Percentiles rank a stretch among this genome's conserved stretches.
Conservation (phyloP, 2,888 invertebrate species). For the Laspeyria flexula region DNA sequence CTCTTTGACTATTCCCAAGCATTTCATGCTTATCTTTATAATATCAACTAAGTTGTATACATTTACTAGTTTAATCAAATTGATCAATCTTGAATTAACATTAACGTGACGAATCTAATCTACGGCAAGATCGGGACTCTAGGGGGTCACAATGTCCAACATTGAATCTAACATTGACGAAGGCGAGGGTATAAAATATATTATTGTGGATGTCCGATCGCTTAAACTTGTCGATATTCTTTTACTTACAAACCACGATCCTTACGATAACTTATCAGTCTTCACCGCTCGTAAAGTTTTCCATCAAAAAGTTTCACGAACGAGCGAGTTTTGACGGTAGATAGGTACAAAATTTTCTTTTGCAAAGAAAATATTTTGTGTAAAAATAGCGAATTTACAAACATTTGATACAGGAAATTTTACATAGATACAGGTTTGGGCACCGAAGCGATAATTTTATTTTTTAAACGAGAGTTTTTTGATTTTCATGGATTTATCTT, state of each 20-base stretch:
- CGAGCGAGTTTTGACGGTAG: conserved; percentile 77
- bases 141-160: conserved; percentile 76
- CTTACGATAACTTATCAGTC: conserved; percentile 83
- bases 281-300: conserved; percentile 82
- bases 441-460: conserved; percentile 77
- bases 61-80: conserved; percentile 75
- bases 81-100: conserved; percentile 77
- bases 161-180: conserved; percentile 80
- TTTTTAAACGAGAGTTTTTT: conserved; percentile 84
- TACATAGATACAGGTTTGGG: conserved; percentile 76
- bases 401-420: conserved; percentile 75
- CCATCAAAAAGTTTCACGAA: conserved; percentile 74
- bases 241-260: conserved; percentile 74
- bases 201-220: conserved; percentile 66
- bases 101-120: conserved; percentile 77
- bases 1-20: conserved; percentile 73
- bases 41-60: conserved; percentile 80
- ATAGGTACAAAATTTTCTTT: conserved; percentile 64
- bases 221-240: conserved; percentile 67
- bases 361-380: conserved; percentile 74
- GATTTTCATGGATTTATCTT: conserved; percentile 82
- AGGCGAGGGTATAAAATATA: conserved; percentile 72
- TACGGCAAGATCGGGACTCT: conserved; percentile 74
- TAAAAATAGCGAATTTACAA: conserved; percentile 84
- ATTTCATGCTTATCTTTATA: conserved; percentile 74